Percentiles rank a stretch among this genome's conserved stretches.
These are phyloP conservation scores for Coelopa pilipes DNA, from an alignment of 2,888 invertebrate genomes.

Conservation along the genomic window DNA sequence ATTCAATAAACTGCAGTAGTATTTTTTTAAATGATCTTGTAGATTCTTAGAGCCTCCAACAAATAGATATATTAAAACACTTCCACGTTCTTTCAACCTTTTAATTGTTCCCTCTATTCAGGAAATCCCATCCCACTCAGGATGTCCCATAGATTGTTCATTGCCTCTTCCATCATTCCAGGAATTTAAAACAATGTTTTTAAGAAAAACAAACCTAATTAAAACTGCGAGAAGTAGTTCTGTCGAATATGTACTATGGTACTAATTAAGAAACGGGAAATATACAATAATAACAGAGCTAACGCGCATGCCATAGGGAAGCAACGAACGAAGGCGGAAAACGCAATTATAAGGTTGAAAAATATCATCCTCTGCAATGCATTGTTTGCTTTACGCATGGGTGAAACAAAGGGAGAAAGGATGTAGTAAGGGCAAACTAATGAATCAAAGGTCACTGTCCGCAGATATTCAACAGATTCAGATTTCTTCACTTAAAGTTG, in stretches of 20 bases:
- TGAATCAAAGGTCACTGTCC: too few species aligned
- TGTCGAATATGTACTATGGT: neutral
- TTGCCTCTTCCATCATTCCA: neutral
- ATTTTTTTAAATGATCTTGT: too few species aligned
- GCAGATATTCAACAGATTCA: too few species aligned
- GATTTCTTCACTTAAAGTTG: too few species aligned
- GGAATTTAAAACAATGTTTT: neutral
- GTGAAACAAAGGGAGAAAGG: neutral
- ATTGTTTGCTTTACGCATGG: neutral
- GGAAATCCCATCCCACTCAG: neutral
- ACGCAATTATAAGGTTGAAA: neutral
- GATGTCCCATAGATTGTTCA: neutral
- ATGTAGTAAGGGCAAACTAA: too few species aligned
- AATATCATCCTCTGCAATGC: too few species aligned
- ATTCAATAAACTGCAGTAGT: too few species aligned
- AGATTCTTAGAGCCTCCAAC: too few species aligned
- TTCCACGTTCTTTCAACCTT: too few species aligned
- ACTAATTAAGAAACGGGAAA: neutral
- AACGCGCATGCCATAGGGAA: neutral
- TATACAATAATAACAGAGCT: neutral
- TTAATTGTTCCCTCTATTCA: neutral
- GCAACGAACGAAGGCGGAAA: neutral
- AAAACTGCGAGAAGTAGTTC: neutral
- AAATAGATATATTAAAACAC: too few species aligned
- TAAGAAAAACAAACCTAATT: neutral